Evolutionary conservation across 2,888 invertebrate species (phyloP).

Genomic region (Ophion costatus): DNA sequence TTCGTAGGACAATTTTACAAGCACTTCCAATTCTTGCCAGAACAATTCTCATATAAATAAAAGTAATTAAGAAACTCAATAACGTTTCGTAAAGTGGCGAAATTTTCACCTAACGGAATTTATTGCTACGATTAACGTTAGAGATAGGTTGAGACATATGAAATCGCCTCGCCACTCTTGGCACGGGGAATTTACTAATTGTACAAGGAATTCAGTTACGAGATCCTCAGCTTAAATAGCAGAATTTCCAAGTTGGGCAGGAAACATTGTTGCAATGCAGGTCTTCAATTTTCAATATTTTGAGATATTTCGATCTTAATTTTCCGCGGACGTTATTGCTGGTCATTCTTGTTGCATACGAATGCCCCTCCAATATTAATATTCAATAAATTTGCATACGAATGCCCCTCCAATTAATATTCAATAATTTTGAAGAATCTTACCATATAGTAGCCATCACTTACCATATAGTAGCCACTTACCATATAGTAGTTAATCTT

Average conservation of each 20-base stretch:
- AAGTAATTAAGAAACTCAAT: slow-evolving; percentile 3
- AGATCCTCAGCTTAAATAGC: not conserved
- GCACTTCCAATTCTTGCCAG: not conserved
- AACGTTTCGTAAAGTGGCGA: slow-evolving; percentile 8
- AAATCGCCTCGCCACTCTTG: slow-evolving; percentile 9
- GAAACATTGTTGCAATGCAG: not conserved
- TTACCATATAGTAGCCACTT: slow-evolving; percentile 40
- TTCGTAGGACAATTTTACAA: slow-evolving; percentile 15
- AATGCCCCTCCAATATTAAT: slow-evolving; percentile 30
- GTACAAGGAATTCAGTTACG: slow-evolving; percentile 1
- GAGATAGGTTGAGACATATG: not conserved
- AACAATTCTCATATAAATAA: not conserved
- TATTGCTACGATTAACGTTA: slow-evolving; percentile 1
- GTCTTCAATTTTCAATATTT: not conserved
- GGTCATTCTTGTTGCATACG: not conserved
- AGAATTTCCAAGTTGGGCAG: not conserved
- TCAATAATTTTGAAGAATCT: slow-evolving; percentile 40
- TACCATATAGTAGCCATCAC: slow-evolving; percentile 34
- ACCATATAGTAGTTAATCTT: slow-evolving; percentile 32
- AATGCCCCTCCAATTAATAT: slow-evolving; percentile 36
- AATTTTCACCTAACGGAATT: slow-evolving; percentile 19
- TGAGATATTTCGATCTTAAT: not conserved
- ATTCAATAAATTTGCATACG: slow-evolving; percentile 34
- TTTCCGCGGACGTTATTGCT: not conserved
- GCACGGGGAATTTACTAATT: slow-evolving; percentile 3